Evolutionary conservation across 2,888 invertebrate genomes (phyloP).

Genomic region (Macrostomum cliftonense): DNA sequence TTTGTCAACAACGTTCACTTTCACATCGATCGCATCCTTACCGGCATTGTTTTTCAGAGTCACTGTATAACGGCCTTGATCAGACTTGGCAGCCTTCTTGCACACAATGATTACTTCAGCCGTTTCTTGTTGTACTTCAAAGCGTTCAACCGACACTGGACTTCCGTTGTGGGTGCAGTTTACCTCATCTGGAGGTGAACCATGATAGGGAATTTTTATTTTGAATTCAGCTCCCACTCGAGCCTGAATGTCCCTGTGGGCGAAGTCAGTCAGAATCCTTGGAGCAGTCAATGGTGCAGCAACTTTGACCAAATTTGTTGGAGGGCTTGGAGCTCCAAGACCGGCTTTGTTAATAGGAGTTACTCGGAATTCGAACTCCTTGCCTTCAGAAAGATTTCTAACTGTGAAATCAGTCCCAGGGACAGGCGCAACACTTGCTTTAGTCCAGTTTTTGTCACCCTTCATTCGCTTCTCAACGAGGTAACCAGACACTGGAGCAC

Average conservation of each 20-base stretch:
- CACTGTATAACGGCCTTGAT: slow-evolving; percentile 79
- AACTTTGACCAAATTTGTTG: slow-evolving; percentile 73
- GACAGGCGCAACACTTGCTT: slow-evolving; percentile 44
- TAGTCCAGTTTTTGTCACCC: slow-evolving; percentile 85
- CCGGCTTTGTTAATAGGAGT: slow-evolving; percentile 92
- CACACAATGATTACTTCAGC: slow-evolving; percentile 26
- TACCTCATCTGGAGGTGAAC: too few relatives aligned
- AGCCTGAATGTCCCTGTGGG: too few relatives aligned
- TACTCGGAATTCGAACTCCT: slow-evolving; percentile 91
- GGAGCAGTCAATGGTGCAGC: too few relatives aligned
- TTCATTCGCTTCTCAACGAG: slow-evolving; percentile 63
- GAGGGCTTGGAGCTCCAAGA: slow-evolving; percentile 74
- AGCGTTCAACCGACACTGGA: slow-evolving; percentile 57
- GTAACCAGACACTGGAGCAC: slow-evolving; percentile 79
- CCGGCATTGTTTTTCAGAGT: slow-evolving; percentile 72
- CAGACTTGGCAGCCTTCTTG: slow-evolving; percentile 66
- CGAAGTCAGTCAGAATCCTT: too few relatives aligned
- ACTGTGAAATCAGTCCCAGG: slow-evolving; percentile 65
- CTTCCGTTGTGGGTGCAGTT: slow-evolving; percentile 45
- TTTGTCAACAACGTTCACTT: slow-evolving; percentile 49
- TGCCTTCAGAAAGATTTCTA: slow-evolving; percentile 65
- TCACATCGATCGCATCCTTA: slow-evolving; percentile 71
- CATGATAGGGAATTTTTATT: too few relatives aligned
- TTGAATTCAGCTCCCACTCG: too few relatives aligned
- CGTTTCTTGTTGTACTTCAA: slow-evolving; percentile 47